A percentile compares a stretch with the other conserved stretches of the same genome.
Conservation (phyloP, 2,797 vertebrate species). For the Orestias chungarensis region DNA sequence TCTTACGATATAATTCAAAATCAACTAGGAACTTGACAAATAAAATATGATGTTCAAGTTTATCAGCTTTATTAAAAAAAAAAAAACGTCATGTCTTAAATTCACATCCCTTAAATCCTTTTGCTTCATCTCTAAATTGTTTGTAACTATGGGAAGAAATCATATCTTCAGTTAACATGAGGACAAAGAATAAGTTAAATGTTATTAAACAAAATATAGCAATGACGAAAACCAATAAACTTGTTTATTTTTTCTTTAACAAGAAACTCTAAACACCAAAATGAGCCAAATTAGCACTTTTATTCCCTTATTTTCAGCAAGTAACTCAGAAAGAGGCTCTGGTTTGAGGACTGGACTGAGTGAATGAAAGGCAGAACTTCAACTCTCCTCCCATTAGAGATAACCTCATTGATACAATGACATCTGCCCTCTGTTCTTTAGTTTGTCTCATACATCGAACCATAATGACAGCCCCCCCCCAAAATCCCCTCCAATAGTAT, state of each 20-base stretch:
- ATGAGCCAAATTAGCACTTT: slow-evolving; percentile 8
- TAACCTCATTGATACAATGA: slow-evolving; percentile 69
- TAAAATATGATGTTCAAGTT: neutral
- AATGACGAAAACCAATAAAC: neutral
- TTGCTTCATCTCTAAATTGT: neutral
- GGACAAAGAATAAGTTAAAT: neutral
- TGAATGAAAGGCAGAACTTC: slow-evolving; percentile 68
- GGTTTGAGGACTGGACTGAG: slow-evolving; percentile 33
- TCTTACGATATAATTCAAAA: neutral
- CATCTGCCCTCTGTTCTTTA: slow-evolving; percentile 59
- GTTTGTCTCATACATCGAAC: slow-evolving; percentile 59
- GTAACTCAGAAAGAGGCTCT: slow-evolving; percentile 22
- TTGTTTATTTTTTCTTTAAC: neutral
- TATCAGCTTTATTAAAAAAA: neutral
- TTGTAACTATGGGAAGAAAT: neutral
- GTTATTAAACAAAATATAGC: neutral
- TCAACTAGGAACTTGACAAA: neutral
- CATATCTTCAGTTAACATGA: neutral
- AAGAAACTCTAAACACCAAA: neutral
- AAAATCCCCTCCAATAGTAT: slow-evolving; percentile 51
- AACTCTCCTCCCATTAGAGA: slow-evolving; percentile 78
- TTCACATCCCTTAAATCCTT: too few species aligned
- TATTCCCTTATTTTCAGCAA: slow-evolving; percentile 28
- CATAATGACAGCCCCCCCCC: slow-evolving; percentile 49
- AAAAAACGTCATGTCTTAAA: too few species aligned